Evolutionary conservation across 2,797 vertebrate species (phyloP).

Genomic region (Poeciliopsis gracilis): DNA sequence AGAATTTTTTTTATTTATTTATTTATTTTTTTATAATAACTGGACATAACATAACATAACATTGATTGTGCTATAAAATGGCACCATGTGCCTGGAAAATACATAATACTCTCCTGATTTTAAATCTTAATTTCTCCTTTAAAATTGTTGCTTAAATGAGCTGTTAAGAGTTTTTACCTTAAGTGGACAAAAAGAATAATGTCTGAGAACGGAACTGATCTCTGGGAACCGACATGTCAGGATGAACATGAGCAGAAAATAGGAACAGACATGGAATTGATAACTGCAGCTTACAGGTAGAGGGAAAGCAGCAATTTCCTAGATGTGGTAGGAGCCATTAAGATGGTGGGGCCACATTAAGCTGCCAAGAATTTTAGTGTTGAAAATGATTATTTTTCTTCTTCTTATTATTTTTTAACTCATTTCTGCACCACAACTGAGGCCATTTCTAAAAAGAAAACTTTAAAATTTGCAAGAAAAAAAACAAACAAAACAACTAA

Average conservation of each 20-base stretch:
- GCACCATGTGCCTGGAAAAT: no score
- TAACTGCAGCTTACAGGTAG: constrained; percentile 35
- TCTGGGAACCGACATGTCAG: constrained; percentile 23
- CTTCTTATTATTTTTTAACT: not conserved
- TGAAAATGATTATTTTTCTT: constrained; percentile 22
- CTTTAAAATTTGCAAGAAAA: no score
- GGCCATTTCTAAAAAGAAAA: not conserved
- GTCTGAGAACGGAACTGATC: not conserved
- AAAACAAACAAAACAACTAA: no score
- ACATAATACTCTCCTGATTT: not conserved
- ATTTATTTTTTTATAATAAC: no score
- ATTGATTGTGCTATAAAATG: no score
- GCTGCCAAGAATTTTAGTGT: constrained; percentile 14
- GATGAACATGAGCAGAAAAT: constrained; percentile 11
- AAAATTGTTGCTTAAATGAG: constrained; percentile 10
- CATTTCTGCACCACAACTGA: constrained; percentile 8
- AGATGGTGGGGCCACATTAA: constrained; percentile 40
- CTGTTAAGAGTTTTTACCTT: constrained; percentile 2
- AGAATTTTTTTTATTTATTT: no score
- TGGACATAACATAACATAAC: no score
- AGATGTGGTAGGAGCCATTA: constrained; percentile 7
- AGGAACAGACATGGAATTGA: constrained; percentile 16
- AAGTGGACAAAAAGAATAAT: not conserved
- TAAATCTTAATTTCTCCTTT: not conserved
- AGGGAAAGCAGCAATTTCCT: constrained; percentile 21